Conservation (phyloP, 2,888 invertebrate genomes). For the Nymphalis c-album region DNA sequence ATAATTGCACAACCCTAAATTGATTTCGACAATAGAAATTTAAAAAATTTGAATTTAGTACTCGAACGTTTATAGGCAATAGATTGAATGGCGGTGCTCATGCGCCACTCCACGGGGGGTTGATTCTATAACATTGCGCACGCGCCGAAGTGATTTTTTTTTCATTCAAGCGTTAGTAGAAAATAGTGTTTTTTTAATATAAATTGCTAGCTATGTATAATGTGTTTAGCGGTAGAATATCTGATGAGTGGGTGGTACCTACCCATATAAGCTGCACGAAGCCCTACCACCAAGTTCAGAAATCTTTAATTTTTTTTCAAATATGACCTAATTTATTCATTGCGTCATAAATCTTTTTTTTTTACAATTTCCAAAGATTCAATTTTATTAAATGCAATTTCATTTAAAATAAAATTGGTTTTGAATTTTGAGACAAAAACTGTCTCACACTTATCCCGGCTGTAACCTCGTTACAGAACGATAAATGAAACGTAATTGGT, state of each 20-base stretch:
- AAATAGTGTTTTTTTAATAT: neutral
- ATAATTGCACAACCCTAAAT: constrained; percentile 40
- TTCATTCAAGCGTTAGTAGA: neutral
- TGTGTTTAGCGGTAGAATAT: too few species aligned
- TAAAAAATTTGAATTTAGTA: constrained; percentile 55
- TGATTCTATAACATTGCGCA: constrained; percentile 28
- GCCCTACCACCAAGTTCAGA: too few species aligned
- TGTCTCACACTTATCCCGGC: constrained; percentile 49
- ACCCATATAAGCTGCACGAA: too few species aligned
- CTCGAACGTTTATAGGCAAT: constrained; percentile 58
- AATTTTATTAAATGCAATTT: neutral
- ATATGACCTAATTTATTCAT: neutral
- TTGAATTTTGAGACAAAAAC: constrained; percentile 37
- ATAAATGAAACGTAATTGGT: constrained; percentile 80
- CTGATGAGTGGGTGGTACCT: too few species aligned
- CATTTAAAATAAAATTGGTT: neutral
- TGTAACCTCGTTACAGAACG: constrained; percentile 73
- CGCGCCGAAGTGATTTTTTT: constrained; percentile 24
- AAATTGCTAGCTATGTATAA: too few species aligned
- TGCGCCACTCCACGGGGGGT: constrained; percentile 36
- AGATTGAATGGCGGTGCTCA: constrained; percentile 56
- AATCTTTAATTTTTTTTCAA: too few species aligned
- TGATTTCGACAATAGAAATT: constrained; percentile 38
- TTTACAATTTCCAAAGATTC: neutral
- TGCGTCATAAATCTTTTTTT: neutral